A percentile compares a stretch with the other conserved stretches of the same genome.
phyloP scores from a whole-genome alignment of 2,888 invertebrate species.

The Marronus borbonicus region DNA sequence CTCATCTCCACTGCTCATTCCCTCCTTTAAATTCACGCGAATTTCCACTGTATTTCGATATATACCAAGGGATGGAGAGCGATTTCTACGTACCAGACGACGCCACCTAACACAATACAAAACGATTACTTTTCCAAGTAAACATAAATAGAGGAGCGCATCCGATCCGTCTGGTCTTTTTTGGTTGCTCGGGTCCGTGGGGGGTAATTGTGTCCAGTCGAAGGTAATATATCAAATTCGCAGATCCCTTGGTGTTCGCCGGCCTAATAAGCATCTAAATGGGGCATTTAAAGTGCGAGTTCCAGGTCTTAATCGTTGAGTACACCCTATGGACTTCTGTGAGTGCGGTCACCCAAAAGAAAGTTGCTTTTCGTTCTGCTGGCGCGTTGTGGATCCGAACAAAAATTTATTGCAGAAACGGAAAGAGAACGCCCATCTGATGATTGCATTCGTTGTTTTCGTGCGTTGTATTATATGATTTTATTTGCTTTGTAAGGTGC shows the following conservation, averaged over 20 bases:
- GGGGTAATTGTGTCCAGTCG: conserved; percentile 48
- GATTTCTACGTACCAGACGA: conserved; percentile 9
- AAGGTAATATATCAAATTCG: conserved; percentile 50
- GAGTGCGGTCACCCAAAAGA: conserved; percentile 42
- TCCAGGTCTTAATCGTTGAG: conserved; percentile 50
- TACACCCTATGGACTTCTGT: conserved; percentile 50
- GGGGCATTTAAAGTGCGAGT: conserved; percentile 50
- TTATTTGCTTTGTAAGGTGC: no score
- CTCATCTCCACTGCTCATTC: neutral
- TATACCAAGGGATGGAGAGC: neutral
- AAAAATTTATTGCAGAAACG: conserved; percentile 45
- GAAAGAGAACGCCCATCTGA: conserved; percentile 24
- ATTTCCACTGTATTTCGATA: neutral
- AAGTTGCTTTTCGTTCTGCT: conserved; percentile 36
- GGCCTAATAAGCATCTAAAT: conserved; percentile 53
- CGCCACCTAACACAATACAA: conserved; percentile 11
- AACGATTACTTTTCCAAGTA: conserved; percentile 37
- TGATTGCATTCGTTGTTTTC: conserved; percentile 39
- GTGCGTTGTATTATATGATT: no score
- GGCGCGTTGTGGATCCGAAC: conserved; percentile 9
- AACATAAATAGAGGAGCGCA: conserved; percentile 37
- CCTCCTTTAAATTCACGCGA: neutral
- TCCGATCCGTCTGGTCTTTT: conserved; percentile 12
- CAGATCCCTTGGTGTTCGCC: conserved; percentile 49
- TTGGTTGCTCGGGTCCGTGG: conserved; percentile 40